Evolutionary conservation across 2,113 vertebrate species (phyloP).

Genomic region (Arenaria interpres): DNA sequence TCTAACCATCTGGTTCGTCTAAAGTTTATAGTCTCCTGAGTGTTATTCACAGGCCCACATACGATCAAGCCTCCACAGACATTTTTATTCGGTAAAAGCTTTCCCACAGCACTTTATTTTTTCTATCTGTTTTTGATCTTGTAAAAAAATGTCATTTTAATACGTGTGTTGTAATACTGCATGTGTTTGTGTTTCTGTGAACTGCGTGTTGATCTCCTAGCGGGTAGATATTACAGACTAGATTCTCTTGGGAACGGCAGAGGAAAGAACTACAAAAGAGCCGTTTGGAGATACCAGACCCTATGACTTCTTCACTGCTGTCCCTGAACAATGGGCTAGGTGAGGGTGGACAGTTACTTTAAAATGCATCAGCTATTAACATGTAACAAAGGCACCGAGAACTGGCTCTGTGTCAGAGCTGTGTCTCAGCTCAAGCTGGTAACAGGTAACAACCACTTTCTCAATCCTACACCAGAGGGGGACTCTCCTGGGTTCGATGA

Average conservation of each 20-base stretch:
- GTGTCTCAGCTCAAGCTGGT: not conserved
- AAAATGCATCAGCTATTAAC: not conserved
- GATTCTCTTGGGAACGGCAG: slow-evolving; percentile 36
- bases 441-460: not conserved
- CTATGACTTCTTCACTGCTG: not conserved
- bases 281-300: not conserved
- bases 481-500: not conserved
- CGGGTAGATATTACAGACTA: slow-evolving; percentile 9
- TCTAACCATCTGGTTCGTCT: slow-evolving; percentile 73
- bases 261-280: not conserved
- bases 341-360: not conserved
- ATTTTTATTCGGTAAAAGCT: slow-evolving; percentile 61
- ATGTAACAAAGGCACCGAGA: not conserved
- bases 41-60: slow-evolving; percentile 67
- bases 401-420: not conserved
- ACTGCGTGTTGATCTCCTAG: slow-evolving; percentile 19
- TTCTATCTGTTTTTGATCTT: slow-evolving; percentile 68
- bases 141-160: slow-evolving; percentile 48
- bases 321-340: not conserved
- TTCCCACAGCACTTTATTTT: slow-evolving; percentile 75
- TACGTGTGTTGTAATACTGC: slow-evolving; percentile 35
- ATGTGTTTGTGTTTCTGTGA: slow-evolving; percentile 54
- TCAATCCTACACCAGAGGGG: not conserved
- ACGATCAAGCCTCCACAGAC: slow-evolving; percentile 66
- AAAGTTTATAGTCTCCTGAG: slow-evolving; percentile 74